Base-by-base conservation (phyloP, 2,888 invertebrate species). In the Cryptophagus acutangulus region DNA sequence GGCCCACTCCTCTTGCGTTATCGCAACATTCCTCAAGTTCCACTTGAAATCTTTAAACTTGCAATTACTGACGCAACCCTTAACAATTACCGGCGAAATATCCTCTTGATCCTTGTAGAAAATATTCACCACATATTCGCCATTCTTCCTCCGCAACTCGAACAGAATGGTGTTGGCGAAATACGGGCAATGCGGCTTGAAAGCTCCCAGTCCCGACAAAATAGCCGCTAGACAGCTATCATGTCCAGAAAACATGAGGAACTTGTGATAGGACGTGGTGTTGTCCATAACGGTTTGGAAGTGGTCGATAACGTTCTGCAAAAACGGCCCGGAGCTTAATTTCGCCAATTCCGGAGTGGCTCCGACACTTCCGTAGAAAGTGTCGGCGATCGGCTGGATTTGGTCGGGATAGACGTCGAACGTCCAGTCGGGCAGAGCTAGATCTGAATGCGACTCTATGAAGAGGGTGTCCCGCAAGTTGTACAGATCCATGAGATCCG, bases 241-340 rank as follows among this genome's bases (percentile, higher is more conserved):
- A 57, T 90, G 90, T 0, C 73, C 85, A 51, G 85, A 85, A 54
- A 84, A 85, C 35, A 87, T 71, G 57, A 78, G 76, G 26, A 86
- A 46, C 45, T 79, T 81, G n/a, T n/a, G n/a, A n/a, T 31, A 15
- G 3, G 14, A 15, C 3, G 31, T 31, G 5, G 15, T 16, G 16
- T 31, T 31, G 10, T 26, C 26, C 3, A 15, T 9, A 5, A 31
- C 31, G 9, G 13, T 13, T 3, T 31, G 3, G 16, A 31, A 31
- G 16, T 31, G 15, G n/a, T 31, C 31, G 3, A 31, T 13, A 16
- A 16, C 16, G 3, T 13, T 31, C 3, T 31, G 8, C 31, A 31
- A n/a, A 31, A 31, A 31, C 15, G 31, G 31, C 12, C 79, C 80
- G 1, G 68, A 58, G 58, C 74, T 74, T 1, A 80, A 52, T 1